phyloP scores from a whole-genome alignment of 2,797 vertebrate genomes.

The Agapornis canus region DNA sequence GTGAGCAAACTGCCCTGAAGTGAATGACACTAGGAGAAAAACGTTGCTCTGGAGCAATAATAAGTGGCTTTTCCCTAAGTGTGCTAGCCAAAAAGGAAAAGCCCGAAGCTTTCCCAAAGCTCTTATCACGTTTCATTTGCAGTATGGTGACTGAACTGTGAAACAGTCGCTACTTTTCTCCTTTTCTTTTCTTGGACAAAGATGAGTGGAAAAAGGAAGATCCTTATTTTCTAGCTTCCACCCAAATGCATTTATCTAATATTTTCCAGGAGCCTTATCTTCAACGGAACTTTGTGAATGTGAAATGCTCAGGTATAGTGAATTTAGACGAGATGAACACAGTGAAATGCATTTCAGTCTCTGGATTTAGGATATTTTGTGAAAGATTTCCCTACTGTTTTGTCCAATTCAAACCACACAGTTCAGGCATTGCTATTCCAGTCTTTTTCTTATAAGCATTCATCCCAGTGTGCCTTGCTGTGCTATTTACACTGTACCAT shows the following conservation, averaged over 20 bases:
- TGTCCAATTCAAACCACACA: background rate
- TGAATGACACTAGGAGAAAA: background rate
- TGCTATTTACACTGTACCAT: background rate
- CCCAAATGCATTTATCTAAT: background rate
- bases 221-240: background rate
- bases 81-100: accelerated
- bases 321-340: background rate
- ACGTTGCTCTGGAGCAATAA: accelerated
- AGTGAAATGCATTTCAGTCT: background rate
- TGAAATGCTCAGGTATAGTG: background rate
- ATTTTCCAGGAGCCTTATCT: background rate
- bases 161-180: background rate
- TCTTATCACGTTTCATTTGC: background rate
- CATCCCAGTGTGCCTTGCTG: background rate
- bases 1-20: background rate
- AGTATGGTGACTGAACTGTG: background rate
- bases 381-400: background rate
- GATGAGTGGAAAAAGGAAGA: background rate
- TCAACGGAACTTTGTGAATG: background rate
- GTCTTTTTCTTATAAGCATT: background rate
- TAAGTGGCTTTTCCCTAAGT: background rate
- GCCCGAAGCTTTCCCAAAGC: background rate
- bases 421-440: background rate
- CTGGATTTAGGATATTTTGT: background rate
- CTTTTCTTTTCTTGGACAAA: background rate